A percentile compares a stretch with the other conserved stretches of the same genome.
Conservation (phyloP, 2,888 invertebrate species). For the Eilema caniola region DNA sequence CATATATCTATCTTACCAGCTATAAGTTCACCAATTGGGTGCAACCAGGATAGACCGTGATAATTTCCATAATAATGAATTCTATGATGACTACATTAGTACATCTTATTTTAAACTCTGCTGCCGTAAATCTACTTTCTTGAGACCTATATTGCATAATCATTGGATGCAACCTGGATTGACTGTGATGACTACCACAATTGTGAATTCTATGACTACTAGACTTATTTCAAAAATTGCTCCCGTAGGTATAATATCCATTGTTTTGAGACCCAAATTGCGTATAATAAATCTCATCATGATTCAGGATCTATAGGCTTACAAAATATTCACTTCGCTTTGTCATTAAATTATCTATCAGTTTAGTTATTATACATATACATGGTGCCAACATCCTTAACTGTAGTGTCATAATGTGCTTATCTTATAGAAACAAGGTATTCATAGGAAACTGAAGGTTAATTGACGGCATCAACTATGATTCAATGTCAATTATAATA, state of each 20-base stretch:
- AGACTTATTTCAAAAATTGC: no score
- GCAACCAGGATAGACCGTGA: neutral
- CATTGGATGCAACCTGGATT: no score
- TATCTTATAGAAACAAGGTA: neutral
- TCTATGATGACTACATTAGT: neutral
- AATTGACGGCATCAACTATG: neutral
- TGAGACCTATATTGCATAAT: no score
- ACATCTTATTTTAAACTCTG: neutral
- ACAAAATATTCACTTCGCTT: neutral
- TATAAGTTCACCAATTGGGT: neutral
- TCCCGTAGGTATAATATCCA: no score
- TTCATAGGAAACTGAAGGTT: neutral
- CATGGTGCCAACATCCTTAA: neutral
- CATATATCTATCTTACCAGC: neutral
- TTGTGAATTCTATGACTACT: no score
- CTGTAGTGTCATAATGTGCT: neutral
- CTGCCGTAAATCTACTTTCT: no score
- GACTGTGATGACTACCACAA: no score
- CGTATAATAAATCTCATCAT: no score
- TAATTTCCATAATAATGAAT: no score
- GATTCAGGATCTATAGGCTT: no score
- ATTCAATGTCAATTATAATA: constrained; percentile 4
- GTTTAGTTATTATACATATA: neutral
- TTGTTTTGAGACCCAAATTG: no score
- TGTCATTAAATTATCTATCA: neutral